These are phyloP conservation scores for Scaptomyza cyrtandrae DNA, from an alignment of 2,888 invertebrate genomes.

Conservation along the genomic window DNA sequence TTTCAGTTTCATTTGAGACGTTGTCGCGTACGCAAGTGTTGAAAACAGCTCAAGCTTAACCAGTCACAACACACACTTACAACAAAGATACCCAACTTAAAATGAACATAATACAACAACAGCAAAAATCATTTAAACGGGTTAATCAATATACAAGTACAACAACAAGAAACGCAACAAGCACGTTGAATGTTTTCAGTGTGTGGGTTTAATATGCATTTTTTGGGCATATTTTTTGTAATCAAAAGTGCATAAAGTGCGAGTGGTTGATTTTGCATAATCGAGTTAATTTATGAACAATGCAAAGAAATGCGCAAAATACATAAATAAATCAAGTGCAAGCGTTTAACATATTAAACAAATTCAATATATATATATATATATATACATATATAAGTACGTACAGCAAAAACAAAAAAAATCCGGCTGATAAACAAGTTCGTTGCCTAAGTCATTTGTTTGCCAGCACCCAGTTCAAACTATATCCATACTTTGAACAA, in stretches of 20 bases:
- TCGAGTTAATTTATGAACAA: conserved; percentile 55
- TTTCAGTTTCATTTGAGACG: conserved; percentile 85
- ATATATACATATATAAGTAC: neutral
- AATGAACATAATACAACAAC: conserved; percentile 34
- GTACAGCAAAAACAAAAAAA: conserved; percentile 9
- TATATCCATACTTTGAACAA: conserved; percentile 56
- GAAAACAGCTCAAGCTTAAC: conserved; percentile 29
- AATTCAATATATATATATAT: conserved; percentile 11
- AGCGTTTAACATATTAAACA: conserved; percentile 44
- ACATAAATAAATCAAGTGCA: conserved; percentile 74
- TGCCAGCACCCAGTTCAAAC: conserved; percentile 45
- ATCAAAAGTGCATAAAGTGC: conserved; percentile 53
- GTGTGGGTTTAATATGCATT: neutral
- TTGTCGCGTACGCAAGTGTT: conserved; percentile 78
- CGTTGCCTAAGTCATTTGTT: conserved; percentile 76
- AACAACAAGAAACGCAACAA: conserved; percentile 26
- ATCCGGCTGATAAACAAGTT: conserved; percentile 64
- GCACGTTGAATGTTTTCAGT: conserved; percentile 24
- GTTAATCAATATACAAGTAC: conserved; percentile 64
- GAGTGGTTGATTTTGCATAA: conserved; percentile 56
- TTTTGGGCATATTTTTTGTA: conserved; percentile 15
- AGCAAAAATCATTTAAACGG: conserved; percentile 67
- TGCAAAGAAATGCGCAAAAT: conserved; percentile 68
- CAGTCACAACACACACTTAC: conserved; percentile 14
- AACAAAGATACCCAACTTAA: conserved; percentile 41